These are phyloP conservation scores for Actinernus sp. DNA, from an alignment of 92 coral and sea anemone species.

Conservation along the genomic window DNA sequence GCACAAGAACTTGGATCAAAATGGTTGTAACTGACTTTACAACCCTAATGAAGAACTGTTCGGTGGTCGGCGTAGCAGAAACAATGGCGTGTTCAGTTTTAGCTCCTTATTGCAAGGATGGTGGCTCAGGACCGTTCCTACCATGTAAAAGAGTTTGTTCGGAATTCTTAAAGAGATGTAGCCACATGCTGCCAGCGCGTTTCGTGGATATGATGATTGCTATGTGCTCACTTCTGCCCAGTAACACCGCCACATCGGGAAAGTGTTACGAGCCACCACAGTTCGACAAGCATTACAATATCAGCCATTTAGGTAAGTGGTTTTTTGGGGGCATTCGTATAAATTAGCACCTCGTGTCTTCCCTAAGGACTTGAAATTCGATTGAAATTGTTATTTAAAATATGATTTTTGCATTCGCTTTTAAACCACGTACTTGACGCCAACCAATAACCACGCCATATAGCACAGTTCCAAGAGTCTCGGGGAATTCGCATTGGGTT, in stretches of 20 bases:
- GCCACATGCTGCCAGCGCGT: background rate
- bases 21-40: background rate
- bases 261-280: conserved; percentile 64
- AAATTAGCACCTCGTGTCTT: no score
- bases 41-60: conserved; percentile 4
- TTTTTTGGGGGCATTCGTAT: no score
- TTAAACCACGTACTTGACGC: no score
- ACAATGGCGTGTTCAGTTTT: conserved; percentile 44
- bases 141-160: conserved; percentile 83
- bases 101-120: conserved; percentile 48
- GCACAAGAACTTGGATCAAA: background rate
- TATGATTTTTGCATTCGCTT: no score
- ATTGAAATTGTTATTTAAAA: no score
- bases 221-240: conserved; percentile 36
- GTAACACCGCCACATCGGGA: conserved; percentile 18
- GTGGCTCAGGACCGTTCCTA: conserved; percentile 35
- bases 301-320: conserved; percentile 12
- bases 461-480: no score
- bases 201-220: conserved; percentile 32
- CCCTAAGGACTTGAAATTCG: no score
- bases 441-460: no score
- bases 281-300: conserved; percentile 23
- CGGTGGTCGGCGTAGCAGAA: conserved; percentile 20
- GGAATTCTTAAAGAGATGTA: conserved; percentile 76
- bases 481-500: no score